Conservation (phyloP, 2,113 vertebrate genomes). For the Notarius lentiginosus region DNA sequence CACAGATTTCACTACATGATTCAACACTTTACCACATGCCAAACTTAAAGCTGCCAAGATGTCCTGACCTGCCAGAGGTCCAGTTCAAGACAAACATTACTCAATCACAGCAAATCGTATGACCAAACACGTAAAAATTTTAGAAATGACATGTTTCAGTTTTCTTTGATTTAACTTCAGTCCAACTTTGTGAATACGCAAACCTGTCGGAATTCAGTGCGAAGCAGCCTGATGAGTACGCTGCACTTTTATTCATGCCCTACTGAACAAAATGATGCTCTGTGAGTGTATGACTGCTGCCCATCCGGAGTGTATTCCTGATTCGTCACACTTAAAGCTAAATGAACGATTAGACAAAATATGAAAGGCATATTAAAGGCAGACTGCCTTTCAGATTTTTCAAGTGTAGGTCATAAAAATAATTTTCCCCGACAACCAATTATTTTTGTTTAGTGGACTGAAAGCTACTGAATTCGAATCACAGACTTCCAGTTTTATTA, state of each 20-base stretch:
- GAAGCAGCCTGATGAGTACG: not conserved
- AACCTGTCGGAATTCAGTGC: not conserved
- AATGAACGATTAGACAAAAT: not conserved
- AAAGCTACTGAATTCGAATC: too few species aligned
- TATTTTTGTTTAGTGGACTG: too few species aligned
- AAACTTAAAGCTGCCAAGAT: constrained; percentile 77
- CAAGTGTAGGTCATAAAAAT: too few species aligned
- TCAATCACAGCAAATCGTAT: constrained; percentile 12
- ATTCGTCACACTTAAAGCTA: not conserved
- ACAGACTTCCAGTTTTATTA: too few species aligned
- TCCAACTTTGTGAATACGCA: constrained; percentile 75
- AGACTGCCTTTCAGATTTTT: too few species aligned
- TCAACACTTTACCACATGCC: constrained; percentile 80
- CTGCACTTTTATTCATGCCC: not conserved
- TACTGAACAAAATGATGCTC: not conserved
- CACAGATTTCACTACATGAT: constrained; percentile 78
- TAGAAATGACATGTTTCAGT: not conserved
- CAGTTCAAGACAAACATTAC: constrained; percentile 64
- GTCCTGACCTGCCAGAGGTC: constrained; percentile 82
- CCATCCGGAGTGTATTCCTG: not conserved
- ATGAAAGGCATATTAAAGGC: too few species aligned
- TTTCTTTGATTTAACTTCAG: constrained; percentile 69
- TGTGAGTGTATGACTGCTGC: not conserved
- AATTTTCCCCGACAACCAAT: too few species aligned
- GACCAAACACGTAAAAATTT: constrained; percentile 6